These are phyloP conservation scores for Oryzias javanicus DNA, from an alignment of 2,113 vertebrate genomes.

Conservation along the genomic window DNA sequence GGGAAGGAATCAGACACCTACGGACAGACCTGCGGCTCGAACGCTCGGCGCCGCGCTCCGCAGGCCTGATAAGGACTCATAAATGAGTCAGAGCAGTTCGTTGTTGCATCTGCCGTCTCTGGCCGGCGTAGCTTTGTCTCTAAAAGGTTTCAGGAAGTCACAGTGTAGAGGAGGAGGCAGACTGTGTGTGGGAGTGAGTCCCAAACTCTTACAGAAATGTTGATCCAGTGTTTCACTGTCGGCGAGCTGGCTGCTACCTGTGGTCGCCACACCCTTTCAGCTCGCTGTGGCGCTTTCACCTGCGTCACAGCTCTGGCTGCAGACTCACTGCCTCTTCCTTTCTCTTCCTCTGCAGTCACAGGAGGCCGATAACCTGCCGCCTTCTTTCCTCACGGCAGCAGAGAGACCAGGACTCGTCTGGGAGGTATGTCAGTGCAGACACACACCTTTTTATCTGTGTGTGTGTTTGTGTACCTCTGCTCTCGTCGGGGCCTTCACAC, in stretches of 20 bases:
- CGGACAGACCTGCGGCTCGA: slow-evolving; percentile 44
- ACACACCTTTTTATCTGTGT: slow-evolving; percentile 18
- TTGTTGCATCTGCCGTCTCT: slow-evolving; percentile 28
- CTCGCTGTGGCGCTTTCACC: slow-evolving; percentile 16
- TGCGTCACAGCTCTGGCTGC: slow-evolving; percentile 50
- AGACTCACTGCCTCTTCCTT: slow-evolving; percentile 54
- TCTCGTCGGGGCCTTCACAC: slow-evolving; percentile 29
- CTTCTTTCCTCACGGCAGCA: not conserved
- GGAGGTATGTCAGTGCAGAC: not conserved
- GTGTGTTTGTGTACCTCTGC: slow-evolving; percentile 14
- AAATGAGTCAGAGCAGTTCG: slow-evolving; percentile 20
- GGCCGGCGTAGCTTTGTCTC: not conserved
- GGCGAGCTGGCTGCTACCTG: slow-evolving; percentile 66
- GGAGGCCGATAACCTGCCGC: slow-evolving; percentile 13
- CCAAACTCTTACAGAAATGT: too few species aligned
- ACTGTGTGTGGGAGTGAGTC: slow-evolving; percentile 16
- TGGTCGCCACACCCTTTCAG: slow-evolving; percentile 57
- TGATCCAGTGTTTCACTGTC: slow-evolving; percentile 23
- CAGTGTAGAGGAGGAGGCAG: slow-evolving; percentile 23
- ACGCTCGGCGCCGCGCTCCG: not conserved
- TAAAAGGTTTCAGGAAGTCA: slow-evolving; percentile 29
- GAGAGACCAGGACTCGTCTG: slow-evolving; percentile 5
- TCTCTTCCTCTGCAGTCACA: slow-evolving; percentile 27
- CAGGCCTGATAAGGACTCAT: slow-evolving; percentile 48
- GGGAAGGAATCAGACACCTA: slow-evolving; percentile 69